Percentiles rank a stretch among this genome's conserved stretches.
Evolutionary conservation across 2,113 vertebrate species (phyloP).

Genomic region (Corythornis vintsioides): DNA sequence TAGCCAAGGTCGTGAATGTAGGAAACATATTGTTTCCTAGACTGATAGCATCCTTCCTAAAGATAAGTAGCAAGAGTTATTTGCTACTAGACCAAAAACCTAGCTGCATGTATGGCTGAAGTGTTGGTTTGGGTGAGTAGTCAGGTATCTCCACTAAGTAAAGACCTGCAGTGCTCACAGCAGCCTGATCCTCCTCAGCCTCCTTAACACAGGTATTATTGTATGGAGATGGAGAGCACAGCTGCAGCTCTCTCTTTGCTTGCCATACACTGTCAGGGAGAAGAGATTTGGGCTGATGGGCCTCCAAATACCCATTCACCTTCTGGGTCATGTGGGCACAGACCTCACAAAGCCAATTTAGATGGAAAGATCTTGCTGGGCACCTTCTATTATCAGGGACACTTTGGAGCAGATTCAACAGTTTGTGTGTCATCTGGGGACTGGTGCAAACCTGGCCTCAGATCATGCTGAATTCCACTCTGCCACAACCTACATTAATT

Average conservation of each 20-base stretch:
- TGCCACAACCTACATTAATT: neutral
- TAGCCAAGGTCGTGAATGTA: neutral
- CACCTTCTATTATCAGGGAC: neutral
- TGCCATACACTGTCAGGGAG: neutral
- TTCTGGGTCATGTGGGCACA: neutral
- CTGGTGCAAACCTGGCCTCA: neutral
- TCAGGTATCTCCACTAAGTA: neutral
- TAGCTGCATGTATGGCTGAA: neutral
- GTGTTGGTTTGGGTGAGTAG: rapidly evolving
- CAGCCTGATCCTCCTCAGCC: neutral
- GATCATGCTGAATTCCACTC: neutral
- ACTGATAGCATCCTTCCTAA: neutral
- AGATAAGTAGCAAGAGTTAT: neutral
- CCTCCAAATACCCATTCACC: neutral
- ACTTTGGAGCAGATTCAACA: neutral
- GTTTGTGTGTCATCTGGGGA: neutral
- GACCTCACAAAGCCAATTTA: neutral
- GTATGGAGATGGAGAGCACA: neutral
- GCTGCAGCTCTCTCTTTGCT: neutral
- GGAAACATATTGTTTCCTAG: neutral
- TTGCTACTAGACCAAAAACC: neutral
- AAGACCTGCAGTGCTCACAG: neutral
- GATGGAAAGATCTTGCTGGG: neutral
- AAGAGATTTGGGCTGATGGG: neutral
- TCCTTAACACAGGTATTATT: neutral